Evolutionary conservation across 2,888 invertebrate genomes (phyloP), one percentile per base, ranked within the genome.

Genomic region (Tetrapedia diversipes): DNA sequence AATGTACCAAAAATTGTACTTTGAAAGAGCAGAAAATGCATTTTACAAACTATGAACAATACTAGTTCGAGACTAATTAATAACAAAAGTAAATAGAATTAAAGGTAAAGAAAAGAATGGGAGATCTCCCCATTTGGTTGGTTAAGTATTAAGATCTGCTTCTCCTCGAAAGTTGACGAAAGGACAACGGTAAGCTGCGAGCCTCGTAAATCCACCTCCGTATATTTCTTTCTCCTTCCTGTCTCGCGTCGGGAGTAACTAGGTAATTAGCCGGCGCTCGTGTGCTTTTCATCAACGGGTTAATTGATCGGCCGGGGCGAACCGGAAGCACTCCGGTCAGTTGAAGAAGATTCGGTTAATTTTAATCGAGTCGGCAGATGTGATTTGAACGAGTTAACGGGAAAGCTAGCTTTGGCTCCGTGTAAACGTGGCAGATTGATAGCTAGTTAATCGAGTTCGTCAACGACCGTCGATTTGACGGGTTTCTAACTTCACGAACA

Each of bases 271-370:
- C 41, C 27, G 59, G 39, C 45, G 64, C 27, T 57, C 75, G 77
- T 78, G 78, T 84, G 77, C 77, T 80, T 84, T 82, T 80, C 78
- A 79, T 84, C 73, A 77, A 71, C 19, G 47, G 61, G 71, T 73
- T 73, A 82, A 82, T 82, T 66, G 72, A 74, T 57, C 29, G 54
- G 14, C 0, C 11, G 45, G 16, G 49, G 16, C 24, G 4, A n/a
- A 45, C 24, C 11, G 45, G 4, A 27, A 37, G n/a, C 11, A n/a
- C n/a, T 16, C 2, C 49, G 24, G 4, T 7, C 14, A 14, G 4
- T 4, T 10, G 0, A 1, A 7, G 8, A 10, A 29, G 2, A n/a
- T n/a, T n/a, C 4, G 16, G 0, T 4, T 1, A 14, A n/a, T 49
- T 27, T 49, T 0, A 1, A 57, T 27, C 24, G 27, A 41, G 11